Conservation (phyloP, 2,888 invertebrate genomes). For the Ochlodes sylvanus region DNA sequence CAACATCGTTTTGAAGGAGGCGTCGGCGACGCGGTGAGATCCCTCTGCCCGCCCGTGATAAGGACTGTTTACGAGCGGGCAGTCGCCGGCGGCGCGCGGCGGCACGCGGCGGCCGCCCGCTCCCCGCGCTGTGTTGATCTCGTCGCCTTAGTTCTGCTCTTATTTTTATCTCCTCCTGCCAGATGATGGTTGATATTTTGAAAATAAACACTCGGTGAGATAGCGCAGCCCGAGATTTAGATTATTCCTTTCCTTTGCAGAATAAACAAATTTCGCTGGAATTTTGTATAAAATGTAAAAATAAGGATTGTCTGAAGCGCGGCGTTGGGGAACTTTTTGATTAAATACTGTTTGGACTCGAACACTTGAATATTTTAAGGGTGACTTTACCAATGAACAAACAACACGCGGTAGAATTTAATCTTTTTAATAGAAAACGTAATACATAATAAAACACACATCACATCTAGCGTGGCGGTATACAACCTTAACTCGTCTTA, state of each 20-base stretch:
- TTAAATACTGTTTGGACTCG: constrained; percentile 5
- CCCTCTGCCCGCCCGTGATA: constrained; percentile 65
- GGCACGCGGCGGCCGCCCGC: no score
- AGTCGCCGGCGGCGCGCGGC: constrained; percentile 50
- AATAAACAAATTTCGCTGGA: constrained; percentile 13
- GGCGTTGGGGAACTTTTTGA: background rate
- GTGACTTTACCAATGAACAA: background rate
- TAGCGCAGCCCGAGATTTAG: constrained; percentile 11
- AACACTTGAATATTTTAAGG: constrained; percentile 11
- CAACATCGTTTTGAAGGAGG: constrained; percentile 7
- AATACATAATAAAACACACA: no score
- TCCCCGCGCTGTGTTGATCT: constrained; percentile 57
- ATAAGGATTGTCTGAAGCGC: constrained; percentile 7
- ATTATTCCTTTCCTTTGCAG: constrained; percentile 13
- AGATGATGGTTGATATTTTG: constrained; percentile 45
- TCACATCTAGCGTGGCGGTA: no score
- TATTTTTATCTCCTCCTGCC: constrained; percentile 51
- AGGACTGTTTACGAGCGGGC: constrained; percentile 62
- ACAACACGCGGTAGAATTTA: background rate
- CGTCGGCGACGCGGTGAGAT: constrained; percentile 49
- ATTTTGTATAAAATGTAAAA: constrained; percentile 10
- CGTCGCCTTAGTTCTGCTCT: constrained; percentile 45
- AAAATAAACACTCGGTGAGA: constrained; percentile 39
- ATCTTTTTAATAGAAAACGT: no score
- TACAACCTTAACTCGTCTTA: no score